phyloP scores from a whole-genome alignment of 2,888 invertebrate genomes.

The Micoletzkya japonica region DNA sequence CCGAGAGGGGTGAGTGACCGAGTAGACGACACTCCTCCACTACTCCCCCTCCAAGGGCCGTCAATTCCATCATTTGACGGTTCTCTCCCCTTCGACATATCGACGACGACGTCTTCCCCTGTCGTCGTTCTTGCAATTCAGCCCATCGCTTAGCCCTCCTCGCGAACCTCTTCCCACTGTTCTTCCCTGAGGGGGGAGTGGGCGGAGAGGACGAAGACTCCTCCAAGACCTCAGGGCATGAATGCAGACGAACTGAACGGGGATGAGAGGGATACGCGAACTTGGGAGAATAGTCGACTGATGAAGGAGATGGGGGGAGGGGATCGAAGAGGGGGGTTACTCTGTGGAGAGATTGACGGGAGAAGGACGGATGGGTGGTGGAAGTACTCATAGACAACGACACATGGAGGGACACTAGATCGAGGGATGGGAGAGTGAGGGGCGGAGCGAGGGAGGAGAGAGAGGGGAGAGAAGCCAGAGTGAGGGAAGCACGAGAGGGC shows the following conservation, averaged over 20 bases:
- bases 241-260: not conserved
- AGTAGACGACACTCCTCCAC: not conserved
- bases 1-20: not conserved
- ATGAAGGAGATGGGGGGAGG: not conserved
- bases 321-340: not conserved
- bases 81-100: too few species aligned
- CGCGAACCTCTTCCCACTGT: conserved; percentile 73
- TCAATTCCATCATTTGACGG: conserved; percentile 2
- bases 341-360: not conserved
- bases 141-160: conserved; percentile 51
- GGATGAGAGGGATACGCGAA: not conserved
- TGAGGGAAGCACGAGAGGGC: too few species aligned
- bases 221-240: conserved; percentile 14
- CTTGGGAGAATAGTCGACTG: not conserved
- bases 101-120: too few species aligned
- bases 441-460: too few species aligned
- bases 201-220: conserved; percentile 1
- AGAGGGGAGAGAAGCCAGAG: too few species aligned
- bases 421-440: too few species aligned
- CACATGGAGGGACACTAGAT: too few species aligned
- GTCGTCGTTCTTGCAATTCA: conserved; percentile 42
- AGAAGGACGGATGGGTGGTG: not conserved
- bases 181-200: conserved; percentile 26
- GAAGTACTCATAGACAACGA: too few species aligned
- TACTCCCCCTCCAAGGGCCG: not conserved